phyloP scores from a whole-genome alignment of 2,888 invertebrate species.

The Pecten maximus region DNA sequence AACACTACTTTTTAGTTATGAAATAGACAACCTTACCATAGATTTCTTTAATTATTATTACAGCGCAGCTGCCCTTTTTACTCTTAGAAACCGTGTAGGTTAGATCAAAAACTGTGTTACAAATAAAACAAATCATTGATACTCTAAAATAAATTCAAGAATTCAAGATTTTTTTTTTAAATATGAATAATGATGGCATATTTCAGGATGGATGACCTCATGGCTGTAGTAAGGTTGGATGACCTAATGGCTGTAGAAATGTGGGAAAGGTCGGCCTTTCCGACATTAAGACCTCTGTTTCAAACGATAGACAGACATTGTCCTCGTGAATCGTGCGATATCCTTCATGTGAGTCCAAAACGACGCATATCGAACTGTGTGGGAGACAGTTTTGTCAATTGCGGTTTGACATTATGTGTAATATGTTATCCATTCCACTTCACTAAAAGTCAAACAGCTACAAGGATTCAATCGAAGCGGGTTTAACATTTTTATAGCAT shows the following conservation, averaged over 20 bases:
- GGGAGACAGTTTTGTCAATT: constrained; percentile 11
- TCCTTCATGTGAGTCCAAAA: neutral
- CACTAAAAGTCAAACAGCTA: constrained; percentile 33
- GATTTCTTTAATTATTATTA: too few relatives aligned
- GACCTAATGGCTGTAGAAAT: neutral
- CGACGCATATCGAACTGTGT: neutral
- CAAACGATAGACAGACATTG: neutral
- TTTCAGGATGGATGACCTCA: neutral
- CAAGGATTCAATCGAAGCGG: constrained; percentile 13
- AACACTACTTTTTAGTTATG: too few relatives aligned
- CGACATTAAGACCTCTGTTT: neutral
- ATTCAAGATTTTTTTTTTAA: too few relatives aligned
- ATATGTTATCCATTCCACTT: constrained; percentile 10
- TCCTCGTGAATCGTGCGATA: neutral
- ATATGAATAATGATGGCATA: too few relatives aligned
- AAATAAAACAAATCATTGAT: too few relatives aligned
- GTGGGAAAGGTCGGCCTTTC: neutral
- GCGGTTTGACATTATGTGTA: neutral
- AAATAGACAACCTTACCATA: too few relatives aligned
- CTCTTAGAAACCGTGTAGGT: too few relatives aligned
- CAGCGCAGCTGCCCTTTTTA: too few relatives aligned
- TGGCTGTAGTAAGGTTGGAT: neutral
- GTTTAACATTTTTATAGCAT: constrained; percentile 23
- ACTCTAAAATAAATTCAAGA: too few relatives aligned
- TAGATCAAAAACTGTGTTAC: too few relatives aligned